Evolutionary conservation across 2,888 invertebrate species (phyloP).

Genomic region (Malthinus seriepunctatus): DNA sequence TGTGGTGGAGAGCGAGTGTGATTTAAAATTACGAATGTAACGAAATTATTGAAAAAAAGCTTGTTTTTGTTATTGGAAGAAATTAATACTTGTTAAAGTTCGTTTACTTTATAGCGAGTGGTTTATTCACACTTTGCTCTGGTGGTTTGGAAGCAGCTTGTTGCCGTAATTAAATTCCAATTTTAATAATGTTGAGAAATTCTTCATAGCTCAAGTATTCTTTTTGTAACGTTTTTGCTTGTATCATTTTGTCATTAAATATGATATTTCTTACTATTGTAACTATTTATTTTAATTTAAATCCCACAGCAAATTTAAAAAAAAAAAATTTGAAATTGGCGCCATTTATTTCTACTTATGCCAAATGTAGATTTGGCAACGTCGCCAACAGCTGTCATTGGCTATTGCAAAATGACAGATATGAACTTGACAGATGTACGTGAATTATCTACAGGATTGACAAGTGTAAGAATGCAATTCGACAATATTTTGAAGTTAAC

Average conservation of each 20-base stretch:
- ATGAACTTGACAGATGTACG: conserved; percentile 6
- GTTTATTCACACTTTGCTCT: background rate
- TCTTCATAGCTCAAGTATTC: conserved; percentile 11
- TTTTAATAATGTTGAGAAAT: conserved; percentile 9
- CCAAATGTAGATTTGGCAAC: background rate
- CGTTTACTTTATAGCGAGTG: too few species aligned
- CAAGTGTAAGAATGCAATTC: conserved; percentile 32
- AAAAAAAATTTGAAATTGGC: too few species aligned
- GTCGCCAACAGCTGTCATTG: conserved; percentile 3
- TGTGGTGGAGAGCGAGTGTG: background rate
- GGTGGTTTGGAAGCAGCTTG: conserved; percentile 1
- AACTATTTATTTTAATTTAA: too few species aligned
- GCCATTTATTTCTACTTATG: too few species aligned
- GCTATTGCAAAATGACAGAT: background rate
- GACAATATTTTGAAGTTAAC: conserved; percentile 19
- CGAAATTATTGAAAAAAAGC: too few species aligned
- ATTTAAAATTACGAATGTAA: too few species aligned
- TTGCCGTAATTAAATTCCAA: conserved; percentile 2
- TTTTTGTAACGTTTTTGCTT: conserved; percentile 20
- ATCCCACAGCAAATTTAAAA: too few species aligned
- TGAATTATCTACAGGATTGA: conserved; percentile 22
- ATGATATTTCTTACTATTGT: conserved; percentile 15
- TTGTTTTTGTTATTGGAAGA: too few species aligned
- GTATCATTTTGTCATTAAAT: conserved; percentile 15
- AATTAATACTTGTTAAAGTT: too few species aligned